Conservation (phyloP, 2,888 invertebrate genomes). For the Zele albiditarsus region DNA sequence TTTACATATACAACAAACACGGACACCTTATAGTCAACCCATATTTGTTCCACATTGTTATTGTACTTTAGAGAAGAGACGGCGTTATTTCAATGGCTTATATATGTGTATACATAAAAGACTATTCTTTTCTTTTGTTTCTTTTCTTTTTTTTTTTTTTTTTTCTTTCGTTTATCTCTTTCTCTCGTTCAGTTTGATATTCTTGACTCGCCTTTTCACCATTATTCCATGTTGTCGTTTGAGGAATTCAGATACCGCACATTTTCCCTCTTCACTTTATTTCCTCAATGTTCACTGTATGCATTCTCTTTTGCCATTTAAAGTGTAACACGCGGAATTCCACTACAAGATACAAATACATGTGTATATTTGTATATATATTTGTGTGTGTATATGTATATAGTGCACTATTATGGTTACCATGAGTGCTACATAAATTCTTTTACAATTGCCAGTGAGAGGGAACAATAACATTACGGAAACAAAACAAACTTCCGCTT, state of each 20-base stretch:
- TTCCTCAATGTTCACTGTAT: constrained; percentile 1
- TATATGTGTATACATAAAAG: neutral
- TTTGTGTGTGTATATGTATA: neutral
- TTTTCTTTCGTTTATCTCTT: too few relatives aligned
- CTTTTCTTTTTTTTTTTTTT: neutral
- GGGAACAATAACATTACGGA: neutral
- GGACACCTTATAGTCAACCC: neutral
- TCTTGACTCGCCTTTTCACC: neutral
- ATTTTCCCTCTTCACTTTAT: neutral
- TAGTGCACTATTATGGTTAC: neutral
- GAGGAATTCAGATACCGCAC: neutral
- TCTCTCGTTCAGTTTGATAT: neutral
- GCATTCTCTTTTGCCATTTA: constrained; percentile 5
- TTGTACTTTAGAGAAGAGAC: neutral
- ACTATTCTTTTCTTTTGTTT: neutral
- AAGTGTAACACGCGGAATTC: neutral
- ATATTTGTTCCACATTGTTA: neutral
- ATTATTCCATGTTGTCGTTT: constrained; percentile 5
- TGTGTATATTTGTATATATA: neutral
- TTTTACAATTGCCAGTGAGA: constrained; percentile 1
- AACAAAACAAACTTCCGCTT: constrained; percentile 9
- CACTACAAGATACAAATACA: neutral
- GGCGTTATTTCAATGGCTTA: neutral
- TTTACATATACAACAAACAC: neutral
- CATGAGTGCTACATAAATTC: neutral